phyloP scores from a whole-genome alignment of 2,113 vertebrate species.

The Neotoma lepida region DNA sequence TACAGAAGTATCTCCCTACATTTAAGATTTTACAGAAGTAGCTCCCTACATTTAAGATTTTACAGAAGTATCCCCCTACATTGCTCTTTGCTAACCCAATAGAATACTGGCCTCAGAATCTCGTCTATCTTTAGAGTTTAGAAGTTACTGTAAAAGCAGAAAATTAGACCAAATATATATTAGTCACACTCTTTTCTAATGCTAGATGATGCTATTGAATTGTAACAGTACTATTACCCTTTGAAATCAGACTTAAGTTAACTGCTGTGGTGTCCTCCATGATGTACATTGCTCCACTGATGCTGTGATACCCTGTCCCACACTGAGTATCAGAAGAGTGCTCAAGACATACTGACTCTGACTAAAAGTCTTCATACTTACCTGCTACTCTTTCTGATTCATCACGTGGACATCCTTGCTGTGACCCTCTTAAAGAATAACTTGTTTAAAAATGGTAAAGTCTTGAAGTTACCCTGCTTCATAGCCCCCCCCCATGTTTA shows the following conservation, averaged over 20 bases:
- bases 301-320: background rate
- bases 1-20: background rate
- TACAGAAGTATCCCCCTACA: background rate
- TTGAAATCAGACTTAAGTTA: conserved; percentile 53
- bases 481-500: background rate
- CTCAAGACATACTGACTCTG: background rate
- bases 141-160: conserved; percentile 20
- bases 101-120: conserved; percentile 35
- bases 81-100: conserved; percentile 34
- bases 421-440: background rate
- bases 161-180: background rate
- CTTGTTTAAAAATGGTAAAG: conserved; percentile 15
- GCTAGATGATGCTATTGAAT: background rate
- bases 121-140: background rate
- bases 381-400: conserved; percentile 17
- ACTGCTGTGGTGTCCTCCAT: background rate
- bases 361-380: conserved; percentile 4
- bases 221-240: background rate
- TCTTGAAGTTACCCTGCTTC: background rate
- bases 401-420: conserved; percentile 54
- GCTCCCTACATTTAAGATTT: background rate
- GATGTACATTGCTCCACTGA: background rate
- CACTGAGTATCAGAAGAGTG: background rate
- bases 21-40: background rate
- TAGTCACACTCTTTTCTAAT: conserved; percentile 42